phyloP scores from a whole-genome alignment of 2,888 invertebrate species.

The Ennomos quercinarius region DNA sequence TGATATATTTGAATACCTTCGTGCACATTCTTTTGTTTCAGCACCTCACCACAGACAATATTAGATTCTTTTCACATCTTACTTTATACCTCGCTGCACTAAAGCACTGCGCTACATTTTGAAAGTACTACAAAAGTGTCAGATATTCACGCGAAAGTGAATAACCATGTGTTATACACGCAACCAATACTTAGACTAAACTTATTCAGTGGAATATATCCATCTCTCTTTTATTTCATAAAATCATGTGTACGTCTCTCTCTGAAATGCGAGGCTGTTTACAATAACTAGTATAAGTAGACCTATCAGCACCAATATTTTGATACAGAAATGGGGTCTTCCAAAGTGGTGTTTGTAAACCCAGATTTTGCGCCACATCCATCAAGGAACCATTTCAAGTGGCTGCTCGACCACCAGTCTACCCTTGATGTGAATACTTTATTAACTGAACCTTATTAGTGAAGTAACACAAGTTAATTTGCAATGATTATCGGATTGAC shows the following conservation, averaged over 20 bases:
- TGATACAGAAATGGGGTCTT: background rate
- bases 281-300: conserved; percentile 34
- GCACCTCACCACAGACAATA: conserved; percentile 17
- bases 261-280: conserved; percentile 23
- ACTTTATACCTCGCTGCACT: too few species aligned
- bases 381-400: conserved; percentile 15
- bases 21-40: conserved; percentile 39
- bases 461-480: too few species aligned
- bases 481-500: too few species aligned
- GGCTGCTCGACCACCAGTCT: background rate
- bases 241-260: conserved; percentile 30
- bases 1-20: conserved; percentile 42
- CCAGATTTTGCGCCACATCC: conserved; percentile 26
- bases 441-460: background rate
- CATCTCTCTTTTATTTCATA: conserved; percentile 20
- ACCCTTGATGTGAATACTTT: background rate
- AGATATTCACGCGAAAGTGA: too few species aligned
- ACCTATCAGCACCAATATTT: conserved; percentile 15
- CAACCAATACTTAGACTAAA: too few species aligned
- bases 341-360: conserved; percentile 5
- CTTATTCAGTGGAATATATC: background rate
- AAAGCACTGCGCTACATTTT: too few species aligned
- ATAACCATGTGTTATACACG: too few species aligned
- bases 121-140: too few species aligned
- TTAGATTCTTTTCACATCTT: too few species aligned